A percentile compares a stretch with the other conserved stretches of the same genome.
Conservation (phyloP, 2,113 vertebrate species). For the Antigone vipio region DNA sequence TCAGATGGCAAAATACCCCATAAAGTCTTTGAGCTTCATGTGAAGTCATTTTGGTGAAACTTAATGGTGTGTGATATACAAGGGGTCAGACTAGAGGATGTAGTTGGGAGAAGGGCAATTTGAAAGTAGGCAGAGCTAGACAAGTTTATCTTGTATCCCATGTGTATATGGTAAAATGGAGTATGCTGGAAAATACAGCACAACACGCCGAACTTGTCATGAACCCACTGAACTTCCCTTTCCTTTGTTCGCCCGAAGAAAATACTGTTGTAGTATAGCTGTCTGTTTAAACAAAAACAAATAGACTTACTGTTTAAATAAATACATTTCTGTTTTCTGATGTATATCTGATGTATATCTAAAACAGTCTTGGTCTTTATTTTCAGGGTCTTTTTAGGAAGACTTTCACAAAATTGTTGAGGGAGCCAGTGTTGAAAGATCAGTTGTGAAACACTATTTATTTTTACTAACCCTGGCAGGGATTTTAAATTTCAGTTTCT, state of each 20-base stretch:
- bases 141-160: not conserved
- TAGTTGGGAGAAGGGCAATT: not conserved
- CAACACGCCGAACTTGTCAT: not conserved
- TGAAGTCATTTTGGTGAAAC: not conserved
- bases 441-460: conserved; percentile 15
- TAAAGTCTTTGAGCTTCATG: not conserved
- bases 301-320: conserved; percentile 11
- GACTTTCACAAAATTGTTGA: not conserved
- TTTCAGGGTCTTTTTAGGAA: conserved; percentile 17
- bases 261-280: not conserved
- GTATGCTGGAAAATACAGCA: not conserved
- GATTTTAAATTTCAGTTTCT: conserved; percentile 24
- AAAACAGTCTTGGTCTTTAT: not conserved
- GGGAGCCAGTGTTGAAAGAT: not conserved
- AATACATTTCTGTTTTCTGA: not conserved
- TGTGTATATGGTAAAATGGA: not conserved
- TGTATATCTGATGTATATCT: conserved; percentile 3
- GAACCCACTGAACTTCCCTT: not conserved
- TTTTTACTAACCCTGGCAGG: not conserved
- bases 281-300: conserved; percentile 6
- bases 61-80: not conserved
- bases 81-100: not conserved
- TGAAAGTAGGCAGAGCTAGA: not conserved
- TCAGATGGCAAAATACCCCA: not conserved
- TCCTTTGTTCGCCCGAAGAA: conserved; percentile 11